Evolutionary conservation across 2,113 vertebrate species (phyloP), one percentile per base, ranked within the genome.

Genomic region (Corythaixoides concolor): DNA sequence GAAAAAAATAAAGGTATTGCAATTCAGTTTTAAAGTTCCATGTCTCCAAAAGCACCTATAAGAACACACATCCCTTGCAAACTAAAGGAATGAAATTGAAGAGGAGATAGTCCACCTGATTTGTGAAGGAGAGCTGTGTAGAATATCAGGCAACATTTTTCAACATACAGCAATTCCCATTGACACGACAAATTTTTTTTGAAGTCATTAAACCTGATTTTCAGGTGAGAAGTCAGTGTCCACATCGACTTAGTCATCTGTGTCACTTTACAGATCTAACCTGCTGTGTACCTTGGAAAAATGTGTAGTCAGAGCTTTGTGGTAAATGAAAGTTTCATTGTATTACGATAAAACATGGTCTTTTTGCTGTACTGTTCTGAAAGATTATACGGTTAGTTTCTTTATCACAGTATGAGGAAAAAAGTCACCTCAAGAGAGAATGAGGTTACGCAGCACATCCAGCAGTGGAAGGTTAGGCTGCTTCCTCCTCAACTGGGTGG

Each of bases 251-350:
- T 18, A 19, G 33, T 39, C 13, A 12, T 6, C 41, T 8, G 0
- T 62, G 47, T 6, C 17, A 35, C 32, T 12, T 11, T 18, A 22
- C 15, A 77, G 16, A n/a, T 17, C n/a, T 37, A n/a, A 37, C 7
- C 20, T 14, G 30, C 7, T 41, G 19, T 1, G 1, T 8, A 4
- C 4, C 2, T 0, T 7, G 45, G 32, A n/a, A 73, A 74, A 74
- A 45, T 5, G 8, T 23, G 8, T 22, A 32, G 23, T 12, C 15
- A 83, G 37, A 68, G 15, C 37, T 68, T 68, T 32, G 12, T 1
- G 1, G 12, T 23, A 59, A 68, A 63, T 23, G 5, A 8, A 47
- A 79, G 11, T 26, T 81, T 74, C 15, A 30, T 35, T 59, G 21
- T 17, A 37, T 27, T 60, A 11, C 9, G 59, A 19, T 58, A 58